Conservation (phyloP, 2,797 vertebrate genomes). For the Pteropus rufus region DNA sequence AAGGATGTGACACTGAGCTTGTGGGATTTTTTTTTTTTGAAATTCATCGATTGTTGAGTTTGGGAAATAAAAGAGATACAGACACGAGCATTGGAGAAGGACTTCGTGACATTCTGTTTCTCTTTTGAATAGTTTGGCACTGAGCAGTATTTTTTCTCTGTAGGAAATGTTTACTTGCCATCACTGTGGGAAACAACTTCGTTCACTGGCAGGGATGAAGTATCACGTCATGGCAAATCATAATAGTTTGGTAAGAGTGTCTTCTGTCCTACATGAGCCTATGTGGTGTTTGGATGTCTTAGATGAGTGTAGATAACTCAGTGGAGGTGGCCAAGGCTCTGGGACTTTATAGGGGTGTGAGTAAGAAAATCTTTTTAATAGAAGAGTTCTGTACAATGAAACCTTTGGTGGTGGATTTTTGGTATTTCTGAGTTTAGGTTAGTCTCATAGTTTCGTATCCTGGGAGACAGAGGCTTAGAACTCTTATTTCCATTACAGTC, state of each 20-base stretch:
- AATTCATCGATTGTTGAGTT: neutral
- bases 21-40: neutral
- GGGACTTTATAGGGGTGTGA: neutral
- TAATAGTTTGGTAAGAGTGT: constrained; percentile 89
- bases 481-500: neutral
- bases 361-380: neutral
- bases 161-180: constrained; percentile 93
- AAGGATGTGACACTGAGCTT: neutral
- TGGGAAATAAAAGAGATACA: neutral
- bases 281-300: neutral
- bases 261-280: neutral
- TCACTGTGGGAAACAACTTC: constrained; percentile 95
- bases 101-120: neutral
- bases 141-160: constrained; percentile 58
- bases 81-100: neutral
- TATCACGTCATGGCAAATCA: constrained; percentile 98
- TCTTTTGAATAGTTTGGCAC: neutral
- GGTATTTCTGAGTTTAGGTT: constrained; percentile 36
- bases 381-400: neutral
- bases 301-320: neutral
- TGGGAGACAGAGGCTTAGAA: neutral
- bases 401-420: neutral
- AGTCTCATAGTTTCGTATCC: neutral
- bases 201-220: constrained; percentile 95
- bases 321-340: neutral